A percentile compares a stretch with the other conserved stretches of the same genome.
phyloP scores from a whole-genome alignment of 2,888 invertebrate species.

The Lepidonotus clava region DNA sequence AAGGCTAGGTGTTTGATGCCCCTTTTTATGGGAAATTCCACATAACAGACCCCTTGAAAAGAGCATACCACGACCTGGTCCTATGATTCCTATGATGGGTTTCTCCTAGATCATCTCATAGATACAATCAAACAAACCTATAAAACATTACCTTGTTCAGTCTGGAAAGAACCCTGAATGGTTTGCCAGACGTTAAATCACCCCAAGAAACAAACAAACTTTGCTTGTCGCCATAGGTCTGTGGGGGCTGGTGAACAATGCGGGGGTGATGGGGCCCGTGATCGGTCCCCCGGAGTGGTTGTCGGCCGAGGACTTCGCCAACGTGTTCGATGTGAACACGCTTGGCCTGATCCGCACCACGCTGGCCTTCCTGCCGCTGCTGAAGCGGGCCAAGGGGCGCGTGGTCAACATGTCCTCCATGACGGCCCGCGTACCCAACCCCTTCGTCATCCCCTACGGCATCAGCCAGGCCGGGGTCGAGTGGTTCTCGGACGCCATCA shows the following conservation, averaged over 20 bases:
- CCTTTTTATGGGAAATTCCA: too few relatives aligned
- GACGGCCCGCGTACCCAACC: slow-evolving; percentile 66
- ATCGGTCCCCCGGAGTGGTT: slow-evolving; percentile 77
- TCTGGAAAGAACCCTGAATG: too few relatives aligned
- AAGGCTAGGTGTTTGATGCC: too few relatives aligned
- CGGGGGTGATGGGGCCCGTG: slow-evolving; percentile 69
- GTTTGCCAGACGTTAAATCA: too few relatives aligned
- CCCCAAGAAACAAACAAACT: too few relatives aligned
- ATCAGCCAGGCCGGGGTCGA: slow-evolving; percentile 74
- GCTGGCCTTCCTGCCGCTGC: slow-evolving; percentile 70
- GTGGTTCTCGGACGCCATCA: slow-evolving; percentile 70
- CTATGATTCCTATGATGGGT: too few relatives aligned
- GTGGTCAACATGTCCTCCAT: slow-evolving; percentile 72
- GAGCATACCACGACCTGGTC: too few relatives aligned
- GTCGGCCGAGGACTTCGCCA: slow-evolving; percentile 73
- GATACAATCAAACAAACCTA: too few relatives aligned
- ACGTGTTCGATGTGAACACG: slow-evolving; percentile 72
- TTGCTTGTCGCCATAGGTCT: slow-evolving; percentile 69
- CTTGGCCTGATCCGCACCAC: slow-evolving; percentile 76
- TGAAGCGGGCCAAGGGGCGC: slow-evolving; percentile 70
- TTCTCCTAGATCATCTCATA: too few relatives aligned
- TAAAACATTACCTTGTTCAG: too few relatives aligned
- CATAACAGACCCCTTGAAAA: too few relatives aligned
- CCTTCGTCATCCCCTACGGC: slow-evolving; percentile 66
- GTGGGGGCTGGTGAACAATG: slow-evolving; percentile 77